Percentiles rank a stretch among this genome's conserved stretches.
Evolutionary conservation across 1,140 invertebrate species (phyloP).

Genomic region (Paraescarpia echinospica): DNA sequence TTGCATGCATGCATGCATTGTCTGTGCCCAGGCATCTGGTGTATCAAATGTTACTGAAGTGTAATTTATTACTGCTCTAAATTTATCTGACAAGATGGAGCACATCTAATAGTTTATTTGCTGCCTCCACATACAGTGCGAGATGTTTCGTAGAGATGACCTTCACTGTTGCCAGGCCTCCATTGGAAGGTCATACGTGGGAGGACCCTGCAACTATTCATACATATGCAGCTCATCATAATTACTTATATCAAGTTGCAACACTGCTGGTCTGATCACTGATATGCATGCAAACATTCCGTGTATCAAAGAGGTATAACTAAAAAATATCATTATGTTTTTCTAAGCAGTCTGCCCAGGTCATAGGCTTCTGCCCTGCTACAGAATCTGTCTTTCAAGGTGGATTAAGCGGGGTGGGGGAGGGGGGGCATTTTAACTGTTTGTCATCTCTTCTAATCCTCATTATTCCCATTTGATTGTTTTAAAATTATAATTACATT

Average conservation of each 20-base stretch:
- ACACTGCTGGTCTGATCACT: background rate
- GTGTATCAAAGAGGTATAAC: background rate
- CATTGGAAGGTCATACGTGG: background rate
- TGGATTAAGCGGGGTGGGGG: too few species aligned
- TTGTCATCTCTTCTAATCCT: background rate
- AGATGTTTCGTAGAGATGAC: background rate
- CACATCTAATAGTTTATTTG: too few species aligned
- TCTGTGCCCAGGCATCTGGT: too few species aligned
- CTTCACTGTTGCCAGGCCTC: background rate
- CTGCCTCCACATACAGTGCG: background rate
- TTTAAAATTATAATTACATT: background rate
- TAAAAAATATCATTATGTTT: background rate
- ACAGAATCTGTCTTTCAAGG: background rate
- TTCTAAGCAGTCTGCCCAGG: background rate
- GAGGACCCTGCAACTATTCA: background rate
- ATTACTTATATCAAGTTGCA: background rate
- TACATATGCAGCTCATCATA: background rate
- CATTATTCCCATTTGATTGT: background rate
- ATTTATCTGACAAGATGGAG: too few species aligned
- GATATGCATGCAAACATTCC: conserved; percentile 1
- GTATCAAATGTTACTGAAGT: too few species aligned
- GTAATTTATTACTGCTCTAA: too few species aligned
- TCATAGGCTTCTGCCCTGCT: background rate
- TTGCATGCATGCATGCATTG: too few species aligned
- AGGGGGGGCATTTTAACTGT: background rate